Percentiles rank a stretch among this genome's conserved stretches.
phyloP scores from a whole-genome alignment of 2,797 vertebrate species.

The Rhincodon typus region DNA sequence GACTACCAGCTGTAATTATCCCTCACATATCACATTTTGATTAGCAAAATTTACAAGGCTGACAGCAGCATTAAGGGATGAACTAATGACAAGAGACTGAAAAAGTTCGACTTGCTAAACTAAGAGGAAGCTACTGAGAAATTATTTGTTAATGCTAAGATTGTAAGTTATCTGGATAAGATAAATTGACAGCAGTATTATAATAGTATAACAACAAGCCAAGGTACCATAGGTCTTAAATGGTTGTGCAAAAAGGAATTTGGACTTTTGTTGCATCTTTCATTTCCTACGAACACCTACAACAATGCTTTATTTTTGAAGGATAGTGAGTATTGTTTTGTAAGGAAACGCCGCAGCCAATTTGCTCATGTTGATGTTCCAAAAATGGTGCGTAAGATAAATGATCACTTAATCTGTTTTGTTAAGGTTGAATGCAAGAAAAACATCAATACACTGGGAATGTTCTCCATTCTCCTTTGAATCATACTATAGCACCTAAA shows the following conservation, averaged over 20 bases:
- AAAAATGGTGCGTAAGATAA: too few species aligned
- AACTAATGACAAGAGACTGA: neutral
- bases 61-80: neutral
- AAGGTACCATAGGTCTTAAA: neutral
- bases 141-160: neutral
- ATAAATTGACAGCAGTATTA: neutral
- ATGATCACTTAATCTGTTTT: neutral
- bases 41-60: neutral
- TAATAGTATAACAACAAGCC: neutral
- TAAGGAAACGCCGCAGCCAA: neutral
- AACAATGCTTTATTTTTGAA: neutral
- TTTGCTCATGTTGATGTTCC: neutral
- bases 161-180: neutral
- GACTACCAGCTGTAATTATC: constrained; percentile 24
- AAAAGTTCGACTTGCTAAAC: neutral
- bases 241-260: neutral
- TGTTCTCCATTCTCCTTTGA: neutral
- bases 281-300: neutral
- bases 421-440: neutral
- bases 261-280: neutral
- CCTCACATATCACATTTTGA: neutral
- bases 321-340: neutral
- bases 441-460: neutral
- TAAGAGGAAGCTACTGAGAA: neutral
- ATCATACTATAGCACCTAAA: neutral